phyloP scores from a whole-genome alignment of 2,888 invertebrate genomes.

The Melanophora roralis region DNA sequence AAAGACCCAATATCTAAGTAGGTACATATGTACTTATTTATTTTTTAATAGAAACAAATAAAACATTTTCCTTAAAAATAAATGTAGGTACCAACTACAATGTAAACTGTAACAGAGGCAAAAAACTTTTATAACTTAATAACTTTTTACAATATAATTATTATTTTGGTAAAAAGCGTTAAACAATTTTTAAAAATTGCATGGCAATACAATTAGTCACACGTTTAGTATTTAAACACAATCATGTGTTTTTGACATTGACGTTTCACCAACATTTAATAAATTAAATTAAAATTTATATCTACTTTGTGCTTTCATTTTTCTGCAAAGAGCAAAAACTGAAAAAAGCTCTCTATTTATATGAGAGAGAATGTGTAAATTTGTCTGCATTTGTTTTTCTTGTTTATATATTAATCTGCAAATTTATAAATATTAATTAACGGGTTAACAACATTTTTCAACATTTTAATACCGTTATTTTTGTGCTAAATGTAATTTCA shows the following conservation, averaged over 20 bases:
- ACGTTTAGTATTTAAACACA: background rate
- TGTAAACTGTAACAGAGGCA: constrained; percentile 28
- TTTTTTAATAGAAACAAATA: too few relatives aligned
- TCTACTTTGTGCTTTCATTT: background rate
- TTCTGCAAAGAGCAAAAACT: background rate
- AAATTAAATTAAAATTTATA: background rate
- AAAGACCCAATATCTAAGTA: constrained; percentile 50
- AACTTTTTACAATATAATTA: background rate
- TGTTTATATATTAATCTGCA: constrained; percentile 13
- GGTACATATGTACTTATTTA: too few relatives aligned
- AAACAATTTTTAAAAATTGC: background rate
- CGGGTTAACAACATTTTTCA: constrained; percentile 1
- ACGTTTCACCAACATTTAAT: background rate
- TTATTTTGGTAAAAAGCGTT: background rate
- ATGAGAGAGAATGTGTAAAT: background rate
- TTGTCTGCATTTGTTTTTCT: background rate
- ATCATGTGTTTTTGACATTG: constrained; percentile 6
- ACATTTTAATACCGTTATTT: constrained; percentile 28
- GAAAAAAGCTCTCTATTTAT: background rate
- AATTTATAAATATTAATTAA: constrained; percentile 31
- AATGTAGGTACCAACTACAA: constrained; percentile 15
- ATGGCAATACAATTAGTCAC: background rate
- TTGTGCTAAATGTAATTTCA: background rate
- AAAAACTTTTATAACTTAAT: background rate
- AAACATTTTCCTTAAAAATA: too few relatives aligned